phyloP scores from a whole-genome alignment of 2,888 invertebrate genomes.

The Gnatocerus cornutus region DNA sequence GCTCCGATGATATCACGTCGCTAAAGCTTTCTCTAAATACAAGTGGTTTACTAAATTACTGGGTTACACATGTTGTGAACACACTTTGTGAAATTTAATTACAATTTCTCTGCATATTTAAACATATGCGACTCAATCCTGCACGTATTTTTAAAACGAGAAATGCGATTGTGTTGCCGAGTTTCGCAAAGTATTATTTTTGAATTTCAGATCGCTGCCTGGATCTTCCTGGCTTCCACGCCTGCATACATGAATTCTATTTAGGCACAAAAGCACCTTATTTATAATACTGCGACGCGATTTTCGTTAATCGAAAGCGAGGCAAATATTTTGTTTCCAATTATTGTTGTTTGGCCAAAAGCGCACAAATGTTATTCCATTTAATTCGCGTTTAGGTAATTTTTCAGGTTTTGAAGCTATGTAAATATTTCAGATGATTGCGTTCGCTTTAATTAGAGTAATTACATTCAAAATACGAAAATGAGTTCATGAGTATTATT shows the following conservation, averaged over 20 bases:
- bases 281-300: too few species aligned
- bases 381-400: too few species aligned
- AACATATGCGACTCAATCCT: conserved; percentile 5
- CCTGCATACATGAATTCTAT: conserved; percentile 34
- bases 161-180: conserved; percentile 6
- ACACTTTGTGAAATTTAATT: conserved; percentile 46
- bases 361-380: too few species aligned
- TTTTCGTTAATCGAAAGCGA: too few species aligned
- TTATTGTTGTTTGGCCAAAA: too few species aligned
- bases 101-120: conserved; percentile 25
- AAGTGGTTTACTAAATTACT: conserved; percentile 48
- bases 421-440: too few species aligned
- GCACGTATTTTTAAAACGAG: conserved; percentile 9
- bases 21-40: conserved; percentile 47
- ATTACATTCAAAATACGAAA: too few species aligned
- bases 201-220: conserved; percentile 36
- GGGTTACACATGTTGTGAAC: conserved; percentile 46
- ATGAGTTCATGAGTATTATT: too few species aligned
- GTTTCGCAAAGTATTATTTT: conserved; percentile 29
- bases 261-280: too few species aligned
- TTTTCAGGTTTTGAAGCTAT: too few species aligned
- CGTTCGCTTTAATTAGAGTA: too few species aligned
- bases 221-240: conserved; percentile 22
- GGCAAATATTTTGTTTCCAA: too few species aligned
- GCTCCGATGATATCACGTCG: conserved; percentile 43